Evolutionary conservation across 2,113 vertebrate genomes (phyloP).

Genomic region (Trogon surrucura): DNA sequence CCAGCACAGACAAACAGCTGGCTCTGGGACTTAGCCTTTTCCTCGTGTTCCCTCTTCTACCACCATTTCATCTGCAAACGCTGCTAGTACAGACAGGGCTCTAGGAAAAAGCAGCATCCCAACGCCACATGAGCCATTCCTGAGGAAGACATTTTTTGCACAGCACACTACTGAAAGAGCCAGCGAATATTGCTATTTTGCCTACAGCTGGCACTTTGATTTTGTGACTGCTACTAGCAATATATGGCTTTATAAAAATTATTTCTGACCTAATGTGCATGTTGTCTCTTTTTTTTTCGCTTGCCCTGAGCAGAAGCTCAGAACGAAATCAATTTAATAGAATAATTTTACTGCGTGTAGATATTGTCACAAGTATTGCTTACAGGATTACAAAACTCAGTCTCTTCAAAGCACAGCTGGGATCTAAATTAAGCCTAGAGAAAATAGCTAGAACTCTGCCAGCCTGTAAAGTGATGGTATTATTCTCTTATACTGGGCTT

Average conservation of each 20-base stretch:
- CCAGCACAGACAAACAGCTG: background rate
- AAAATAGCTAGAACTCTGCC: slow-evolving; percentile 36
- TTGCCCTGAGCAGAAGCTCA: background rate
- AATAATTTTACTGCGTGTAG: background rate
- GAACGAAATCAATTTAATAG: slow-evolving; percentile 10
- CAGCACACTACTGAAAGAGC: background rate
- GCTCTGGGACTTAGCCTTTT: background rate
- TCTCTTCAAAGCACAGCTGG: slow-evolving; percentile 47
- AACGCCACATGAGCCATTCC: background rate
- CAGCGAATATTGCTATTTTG: background rate
- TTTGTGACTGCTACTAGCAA: slow-evolving; percentile 1
- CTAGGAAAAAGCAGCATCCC: background rate
- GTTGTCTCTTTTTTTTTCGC: background rate
- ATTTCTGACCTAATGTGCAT: slow-evolving; percentile 24
- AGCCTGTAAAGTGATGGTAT: slow-evolving; percentile 26
- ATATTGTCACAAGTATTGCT: slow-evolving; percentile 27
- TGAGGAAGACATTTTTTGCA: background rate
- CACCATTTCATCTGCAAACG: background rate
- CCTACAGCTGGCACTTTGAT: slow-evolving; percentile 12
- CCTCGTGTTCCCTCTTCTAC: background rate
- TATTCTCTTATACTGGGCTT: slow-evolving; percentile 9
- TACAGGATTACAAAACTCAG: slow-evolving; percentile 34
- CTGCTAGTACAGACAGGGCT: background rate
- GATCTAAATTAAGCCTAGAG: slow-evolving; percentile 50
- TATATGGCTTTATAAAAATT: background rate